A percentile compares a stretch with the other conserved stretches of the same genome.
Evolutionary conservation across 2,113 vertebrate genomes (phyloP).

Genomic region (Zeus faber): DNA sequence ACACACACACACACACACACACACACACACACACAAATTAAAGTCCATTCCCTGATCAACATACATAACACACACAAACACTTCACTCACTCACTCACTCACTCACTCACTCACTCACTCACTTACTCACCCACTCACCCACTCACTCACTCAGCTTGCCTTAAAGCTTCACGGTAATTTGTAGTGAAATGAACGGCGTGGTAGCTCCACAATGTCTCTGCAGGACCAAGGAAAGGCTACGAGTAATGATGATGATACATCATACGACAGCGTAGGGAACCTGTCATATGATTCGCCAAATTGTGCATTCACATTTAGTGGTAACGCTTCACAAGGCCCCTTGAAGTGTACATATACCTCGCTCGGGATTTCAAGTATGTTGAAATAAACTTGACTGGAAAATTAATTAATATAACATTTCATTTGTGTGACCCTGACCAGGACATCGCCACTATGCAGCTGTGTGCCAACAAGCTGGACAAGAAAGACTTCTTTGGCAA

Average conservation of each 20-base stretch:
- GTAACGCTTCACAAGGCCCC: neutral
- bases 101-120: slow-evolving; percentile 11
- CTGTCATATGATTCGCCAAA: too few relatives aligned
- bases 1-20: neutral
- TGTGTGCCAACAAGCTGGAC: slow-evolving; percentile 92
- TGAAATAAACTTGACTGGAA: too few relatives aligned
- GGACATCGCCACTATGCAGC: slow-evolving; percentile 91
- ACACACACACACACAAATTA: neutral
- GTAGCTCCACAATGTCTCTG: neutral
- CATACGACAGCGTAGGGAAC: too few relatives aligned
- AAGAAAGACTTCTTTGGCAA: slow-evolving; percentile 93
- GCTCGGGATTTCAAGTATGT: too few relatives aligned
- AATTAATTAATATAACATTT: too few relatives aligned
- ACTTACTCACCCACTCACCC: slow-evolving; percentile 10
- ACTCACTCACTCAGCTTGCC: slow-evolving; percentile 11
- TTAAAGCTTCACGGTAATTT: slow-evolving; percentile 1
- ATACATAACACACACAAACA: neutral
- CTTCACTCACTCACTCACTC: neutral
- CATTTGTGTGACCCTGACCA: slow-evolving; percentile 54
- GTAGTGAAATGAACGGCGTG: slow-evolving; percentile 1
- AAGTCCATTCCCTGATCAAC: neutral
- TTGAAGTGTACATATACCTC: too few relatives aligned
- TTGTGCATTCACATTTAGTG: neutral
- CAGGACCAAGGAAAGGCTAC: neutral
- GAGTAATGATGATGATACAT: too few relatives aligned